These are phyloP conservation scores for Oscheius sp. DNA, from an alignment of 2,888 invertebrate species.

Conservation along the genomic window DNA sequence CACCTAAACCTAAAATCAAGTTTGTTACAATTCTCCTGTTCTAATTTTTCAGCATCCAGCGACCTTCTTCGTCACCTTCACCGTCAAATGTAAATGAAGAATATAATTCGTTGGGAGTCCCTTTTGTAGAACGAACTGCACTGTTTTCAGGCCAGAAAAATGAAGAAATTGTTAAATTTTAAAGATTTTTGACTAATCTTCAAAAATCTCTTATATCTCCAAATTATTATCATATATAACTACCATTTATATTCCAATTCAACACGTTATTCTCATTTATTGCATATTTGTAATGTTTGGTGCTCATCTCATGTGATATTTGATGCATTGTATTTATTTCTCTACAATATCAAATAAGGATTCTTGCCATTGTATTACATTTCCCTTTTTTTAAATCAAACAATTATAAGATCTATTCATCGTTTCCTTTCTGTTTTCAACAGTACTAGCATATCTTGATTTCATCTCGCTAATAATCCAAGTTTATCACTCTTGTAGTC, in stretches of 20 bases:
- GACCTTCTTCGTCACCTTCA: conserved; percentile 28
- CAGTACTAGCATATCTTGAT: no score
- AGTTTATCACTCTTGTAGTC: no score
- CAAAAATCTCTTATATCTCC: background rate
- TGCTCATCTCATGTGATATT: conserved; percentile 1
- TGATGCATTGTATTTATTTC: no score
- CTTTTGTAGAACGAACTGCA: conserved; percentile 31
- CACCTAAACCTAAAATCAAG: conserved; percentile 66
- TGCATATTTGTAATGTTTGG: background rate
- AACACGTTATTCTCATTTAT: background rate
- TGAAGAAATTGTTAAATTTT: conserved; percentile 51
- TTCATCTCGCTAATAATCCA: no score
- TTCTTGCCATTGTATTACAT: no score
- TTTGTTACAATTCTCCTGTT: conserved; percentile 19
- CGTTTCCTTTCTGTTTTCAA: no score
- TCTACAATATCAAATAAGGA: no score
- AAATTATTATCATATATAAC: background rate
- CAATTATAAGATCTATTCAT: no score
- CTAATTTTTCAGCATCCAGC: background rate
- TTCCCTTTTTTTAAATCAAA: no score
- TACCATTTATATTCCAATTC: background rate
- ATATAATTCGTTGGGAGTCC: conserved; percentile 13
- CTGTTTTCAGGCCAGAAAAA: conserved; percentile 36
- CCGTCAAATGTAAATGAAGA: conserved; percentile 18
- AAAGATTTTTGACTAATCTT: background rate